These are phyloP conservation scores for Celastrina argiolus DNA, from an alignment of 2,888 invertebrate genomes.

Conservation along the genomic window DNA sequence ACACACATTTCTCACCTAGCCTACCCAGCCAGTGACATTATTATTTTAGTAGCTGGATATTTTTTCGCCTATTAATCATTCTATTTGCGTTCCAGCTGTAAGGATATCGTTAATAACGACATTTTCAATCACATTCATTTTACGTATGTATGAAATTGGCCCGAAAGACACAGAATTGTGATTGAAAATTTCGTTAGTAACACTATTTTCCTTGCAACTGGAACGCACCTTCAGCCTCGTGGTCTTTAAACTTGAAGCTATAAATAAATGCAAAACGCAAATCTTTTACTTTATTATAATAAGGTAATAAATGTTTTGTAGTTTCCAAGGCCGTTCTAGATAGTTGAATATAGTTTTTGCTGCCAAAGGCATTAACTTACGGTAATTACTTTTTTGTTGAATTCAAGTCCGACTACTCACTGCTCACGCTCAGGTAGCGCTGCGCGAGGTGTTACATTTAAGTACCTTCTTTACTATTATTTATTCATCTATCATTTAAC, in stretches of 20 bases:
- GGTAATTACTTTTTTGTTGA: not conserved
- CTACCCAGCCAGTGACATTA: no score
- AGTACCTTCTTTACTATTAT: not conserved
- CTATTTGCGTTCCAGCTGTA: not conserved
- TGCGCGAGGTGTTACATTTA: not conserved
- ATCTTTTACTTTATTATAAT: not conserved
- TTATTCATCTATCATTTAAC: not conserved
- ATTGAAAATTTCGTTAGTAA: no score
- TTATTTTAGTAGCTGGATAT: no score
- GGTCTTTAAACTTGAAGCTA: not conserved
- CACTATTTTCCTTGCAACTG: no score
- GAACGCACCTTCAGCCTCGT: no score
- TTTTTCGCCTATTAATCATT: no score
- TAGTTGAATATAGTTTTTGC: conserved; percentile 6
- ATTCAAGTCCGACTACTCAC: not conserved
- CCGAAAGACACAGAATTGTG: no score
- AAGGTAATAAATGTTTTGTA: not conserved
- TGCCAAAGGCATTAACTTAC: not conserved
- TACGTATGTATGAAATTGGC: no score
- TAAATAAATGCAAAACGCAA: not conserved
- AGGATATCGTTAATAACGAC: no score
- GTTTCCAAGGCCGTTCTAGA: conserved; percentile 1
- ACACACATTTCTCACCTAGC: not conserved
- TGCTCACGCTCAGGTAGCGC: conserved; percentile 4
- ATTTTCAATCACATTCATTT: no score